Evolutionary conservation across 1,140 invertebrate species (phyloP), one percentile per base, ranked within the genome.

Genomic region (Drosophila arawakana): DNA sequence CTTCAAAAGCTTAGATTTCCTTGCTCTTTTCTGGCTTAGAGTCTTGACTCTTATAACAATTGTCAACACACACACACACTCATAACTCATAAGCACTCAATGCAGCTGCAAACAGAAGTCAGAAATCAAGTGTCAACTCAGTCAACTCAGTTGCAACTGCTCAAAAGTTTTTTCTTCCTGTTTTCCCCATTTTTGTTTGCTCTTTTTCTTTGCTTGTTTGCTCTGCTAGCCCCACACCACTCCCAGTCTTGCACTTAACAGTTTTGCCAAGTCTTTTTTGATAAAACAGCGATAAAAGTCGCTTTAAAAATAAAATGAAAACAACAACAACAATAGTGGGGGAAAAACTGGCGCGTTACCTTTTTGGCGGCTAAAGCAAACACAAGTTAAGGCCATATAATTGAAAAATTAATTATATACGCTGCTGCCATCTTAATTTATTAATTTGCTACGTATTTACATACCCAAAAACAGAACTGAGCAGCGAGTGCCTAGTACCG

Each of bases 371-470:
- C 52, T 76, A 82, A 73, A 74, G 50, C 72, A 86, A 85, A 85
- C 83, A 85, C 59, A 59, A 76, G 62, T 63, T 82, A 88, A 85
- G 72, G 74, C 82, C 78, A 61, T 66, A 82, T 88, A 85, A 85
- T 88, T 85, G 76, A 85, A 81, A 82, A 88, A 85, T 85, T 81
- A 88, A 85, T 88, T 82, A 79, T 81, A 85, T 62, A 78, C 76
- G 41, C 50, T 68, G 66, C 58, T 79, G 69, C 67, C 66, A 78
- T 82, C 66, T 79, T 77, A 79, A 88, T 85, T 82, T 77, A 72
- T 78, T 70, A 74, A 63, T 70, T 74, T 70, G 43, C 66, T 34
- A 60, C 41, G 49, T 74, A 74, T 70, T 74, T 70, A 74, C 66
- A 74, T 35, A 57, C n/a, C 52, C 52, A 43, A 55, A 72, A 47